Percentiles rank a stretch among this genome's conserved stretches.
Conservation (phyloP, 2,888 invertebrate genomes). For the Idaea straminata region DNA sequence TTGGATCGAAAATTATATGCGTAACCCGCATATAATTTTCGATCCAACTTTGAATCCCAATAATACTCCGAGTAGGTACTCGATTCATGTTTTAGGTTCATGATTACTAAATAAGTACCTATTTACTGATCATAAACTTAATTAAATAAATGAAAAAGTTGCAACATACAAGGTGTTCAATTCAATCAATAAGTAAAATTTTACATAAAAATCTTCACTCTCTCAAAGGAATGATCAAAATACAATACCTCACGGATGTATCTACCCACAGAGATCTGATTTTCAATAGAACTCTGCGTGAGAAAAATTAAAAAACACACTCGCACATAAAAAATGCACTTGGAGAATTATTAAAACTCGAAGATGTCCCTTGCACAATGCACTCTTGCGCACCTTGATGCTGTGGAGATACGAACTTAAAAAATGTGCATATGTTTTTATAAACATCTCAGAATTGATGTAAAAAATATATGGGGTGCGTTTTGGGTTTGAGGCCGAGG, state of each 20-base stretch:
- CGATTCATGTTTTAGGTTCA: too few species aligned
- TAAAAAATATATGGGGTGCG: constrained; percentile 58
- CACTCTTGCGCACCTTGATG: constrained; percentile 64
- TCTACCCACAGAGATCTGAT: constrained; percentile 78
- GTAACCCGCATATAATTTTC: too few species aligned
- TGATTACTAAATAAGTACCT: too few species aligned
- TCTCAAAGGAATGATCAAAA: constrained; percentile 57
- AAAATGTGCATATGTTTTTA: constrained; percentile 80
- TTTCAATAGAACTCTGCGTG: constrained; percentile 70
- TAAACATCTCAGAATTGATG: constrained; percentile 58
- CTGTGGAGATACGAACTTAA: constrained; percentile 64
- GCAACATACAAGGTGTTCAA: constrained; percentile 22
- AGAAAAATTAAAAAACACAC: constrained; percentile 75
- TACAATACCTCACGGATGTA: constrained; percentile 67
- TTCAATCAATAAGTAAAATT: constrained; percentile 17
- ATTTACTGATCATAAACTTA: constrained; percentile 3
- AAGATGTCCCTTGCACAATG: constrained; percentile 72
- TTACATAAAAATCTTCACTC: constrained; percentile 43
- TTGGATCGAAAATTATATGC: too few species aligned
- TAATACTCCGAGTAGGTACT: too few species aligned
- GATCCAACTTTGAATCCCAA: too few species aligned
- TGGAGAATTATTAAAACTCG: constrained; percentile 70
- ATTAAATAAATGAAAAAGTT: constrained; percentile 1
- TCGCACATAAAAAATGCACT: constrained; percentile 73
- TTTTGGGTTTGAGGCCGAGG: constrained; percentile 22